A percentile compares a stretch with the other conserved stretches of the same genome.
Evolutionary conservation across 2,113 vertebrate species (phyloP).

Genomic region (Pterophyllum scalare): DNA sequence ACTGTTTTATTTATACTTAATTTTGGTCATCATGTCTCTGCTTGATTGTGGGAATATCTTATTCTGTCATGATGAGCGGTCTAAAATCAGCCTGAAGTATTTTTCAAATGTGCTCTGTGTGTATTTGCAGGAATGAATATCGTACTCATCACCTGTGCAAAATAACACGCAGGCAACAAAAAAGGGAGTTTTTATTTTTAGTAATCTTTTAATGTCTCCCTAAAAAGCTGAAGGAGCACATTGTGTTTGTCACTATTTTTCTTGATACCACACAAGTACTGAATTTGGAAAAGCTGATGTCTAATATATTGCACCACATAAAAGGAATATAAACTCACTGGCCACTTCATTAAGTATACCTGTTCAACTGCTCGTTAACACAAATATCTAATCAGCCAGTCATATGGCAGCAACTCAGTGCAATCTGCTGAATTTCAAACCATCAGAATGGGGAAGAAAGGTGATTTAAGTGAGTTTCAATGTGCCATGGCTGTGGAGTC

Average conservation of each 20-base stretch:
- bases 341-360: not conserved
- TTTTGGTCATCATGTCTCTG: not conserved
- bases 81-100: not conserved
- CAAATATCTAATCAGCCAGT: not conserved
- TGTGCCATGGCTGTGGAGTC: not conserved
- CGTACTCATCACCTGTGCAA: not conserved
- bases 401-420: not conserved
- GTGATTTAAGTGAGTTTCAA: not conserved
- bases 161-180: not conserved
- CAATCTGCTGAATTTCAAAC: not conserved
- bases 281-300: not conserved
- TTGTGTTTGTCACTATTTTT: not conserved
- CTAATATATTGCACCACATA: not conserved
- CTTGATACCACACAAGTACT: not conserved
- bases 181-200: not conserved
- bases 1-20: not conserved
- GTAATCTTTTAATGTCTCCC: not conserved
- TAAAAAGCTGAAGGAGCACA: not conserved
- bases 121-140: not conserved
- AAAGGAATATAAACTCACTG: not conserved
- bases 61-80: not conserved
- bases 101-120: not conserved
- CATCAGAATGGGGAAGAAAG: not conserved
- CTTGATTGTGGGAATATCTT: not conserved
- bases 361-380: not conserved